Evolutionary conservation across 2,888 invertebrate species (phyloP), one percentile per base, ranked within the genome.

Genomic region (Pyrrhia umbra): DNA sequence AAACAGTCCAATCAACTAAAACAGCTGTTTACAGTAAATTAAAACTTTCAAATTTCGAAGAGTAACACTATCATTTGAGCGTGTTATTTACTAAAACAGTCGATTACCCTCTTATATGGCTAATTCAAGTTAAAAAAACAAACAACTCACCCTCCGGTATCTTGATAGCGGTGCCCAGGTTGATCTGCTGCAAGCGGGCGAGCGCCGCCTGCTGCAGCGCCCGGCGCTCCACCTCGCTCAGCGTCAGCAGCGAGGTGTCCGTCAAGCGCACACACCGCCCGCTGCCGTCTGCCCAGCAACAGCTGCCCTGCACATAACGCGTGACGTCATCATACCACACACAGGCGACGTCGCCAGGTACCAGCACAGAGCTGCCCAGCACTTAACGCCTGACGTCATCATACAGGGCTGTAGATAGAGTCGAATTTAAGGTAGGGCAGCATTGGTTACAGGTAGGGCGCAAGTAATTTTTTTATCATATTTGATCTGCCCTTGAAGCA

Each of bases 151-250:
- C 98, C 95, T 96, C 97, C 51, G 98, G 98, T 87, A 97, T 96
- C 90, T 97, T 96, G 84, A 98, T 96, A 70, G 96, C 95, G 73
- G 97, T 97, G 37, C 98, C 98, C 27, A 98, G 96, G 92, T 98
- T 98, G 82, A 98, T 95, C 79, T 97, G 97, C 88, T 97, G 97
- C 63, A 99, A 96, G 88, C 98, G 97, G 20, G 98, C 97, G 30
- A 98, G 95, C 0, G 98, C 98, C 49, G 99, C 97, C 85, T 97
- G 97, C 93, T 98, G 98, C 67, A 99, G 95, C 55, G 97, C 96
- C 74, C 97, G 95, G 65, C 97, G 94, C 92, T 98, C 98, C 75
- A 97, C 95, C 82, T 98, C 98, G 81, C 96, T 96, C 70, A 98
- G 95, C 49, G 96, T 95, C 65, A 97, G 95, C 81, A 98, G 94